Base-by-base conservation (phyloP, 2,113 vertebrate species). In the Neomonachus schauinslandi region DNA sequence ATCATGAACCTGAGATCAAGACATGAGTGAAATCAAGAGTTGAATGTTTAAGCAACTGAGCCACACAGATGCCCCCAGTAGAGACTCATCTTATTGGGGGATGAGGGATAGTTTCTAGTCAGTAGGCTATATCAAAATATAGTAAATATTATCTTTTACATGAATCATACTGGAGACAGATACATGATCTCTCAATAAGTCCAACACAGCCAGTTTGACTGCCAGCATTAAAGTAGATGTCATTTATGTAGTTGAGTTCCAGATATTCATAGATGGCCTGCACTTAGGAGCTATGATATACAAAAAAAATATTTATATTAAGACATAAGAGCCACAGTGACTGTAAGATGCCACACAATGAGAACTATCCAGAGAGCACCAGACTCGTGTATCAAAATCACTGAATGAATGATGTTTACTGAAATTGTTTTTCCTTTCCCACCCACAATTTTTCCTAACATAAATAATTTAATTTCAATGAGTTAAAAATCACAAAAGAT, bases 401-500 rank as follows among this genome's bases (percentile, higher is more conserved):
- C 16, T 71, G 5, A 92, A 53, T 71, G 31, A 91, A 74, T 76
- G 59, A 82, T 51, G n/a, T 31, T 39, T 79, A 80, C 21, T 89
- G 39, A 95, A 83, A 55, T 10, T 55, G 28, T 36, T 91, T 96
- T 86, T 82, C 80, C 72, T 82, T 65, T 39, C 61, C 67, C 26
- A 85, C 2, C 0, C 26, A 18, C 12, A 93, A 4, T 7, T 46
- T 26, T 61, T 67, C 79, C 69, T 46, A 46, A 46, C 31, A 76
- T 89, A 80, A 86, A 87, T 59, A 94, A 83, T 0, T 92, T 19
- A n/a, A 83, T 83, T 94, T 94, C 36, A 57, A 9, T 83, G 39
- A 83, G 21, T 67, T 72, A 95, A 96, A 96, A 97, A 77, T 71
- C 84, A 96, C 18, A 55, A 91, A 94, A 90, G 14, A 94, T 69